Evolutionary conservation across 2,797 vertebrate genomes (phyloP).

Genomic region (Channa striata): DNA sequence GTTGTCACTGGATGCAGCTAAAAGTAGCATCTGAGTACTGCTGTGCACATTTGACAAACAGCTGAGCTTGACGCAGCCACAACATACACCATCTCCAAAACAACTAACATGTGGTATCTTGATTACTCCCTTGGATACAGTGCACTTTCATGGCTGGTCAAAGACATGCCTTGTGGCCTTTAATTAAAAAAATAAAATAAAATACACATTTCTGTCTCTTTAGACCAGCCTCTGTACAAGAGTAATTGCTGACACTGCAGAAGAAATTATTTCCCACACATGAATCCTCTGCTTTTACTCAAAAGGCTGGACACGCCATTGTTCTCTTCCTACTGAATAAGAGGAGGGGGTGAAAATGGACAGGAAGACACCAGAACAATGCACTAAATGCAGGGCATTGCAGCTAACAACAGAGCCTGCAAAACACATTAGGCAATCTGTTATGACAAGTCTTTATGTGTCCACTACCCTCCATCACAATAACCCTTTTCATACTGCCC

Average conservation of each 20-base stretch:
- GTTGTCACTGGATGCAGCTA: conserved; percentile 71
- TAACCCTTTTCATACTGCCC: conserved; percentile 60
- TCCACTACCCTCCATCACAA: conserved; percentile 64
- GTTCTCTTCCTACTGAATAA: conserved; percentile 51
- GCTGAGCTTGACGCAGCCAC: conserved; percentile 74
- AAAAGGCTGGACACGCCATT: conserved; percentile 65
- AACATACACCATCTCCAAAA: conserved; percentile 72
- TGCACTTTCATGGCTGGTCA: conserved; percentile 30
- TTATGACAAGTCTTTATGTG: conserved; percentile 80
- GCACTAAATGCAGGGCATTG: conserved; percentile 66
- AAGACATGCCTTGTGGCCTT: conserved; percentile 22
- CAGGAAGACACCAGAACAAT: conserved; percentile 83
- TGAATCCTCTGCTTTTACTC: conserved; percentile 47
- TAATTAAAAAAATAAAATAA: conserved; percentile 47
- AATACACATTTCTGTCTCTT: conserved; percentile 18
- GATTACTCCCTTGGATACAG: conserved; percentile 31
- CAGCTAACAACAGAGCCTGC: conserved; percentile 67
- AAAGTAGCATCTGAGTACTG: conserved; percentile 73
- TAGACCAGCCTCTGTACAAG: conserved; percentile 27
- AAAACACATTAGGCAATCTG: conserved; percentile 82
- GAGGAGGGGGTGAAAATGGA: conserved; percentile 45
- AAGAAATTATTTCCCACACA: conserved; percentile 24
- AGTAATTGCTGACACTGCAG: conserved; percentile 38
- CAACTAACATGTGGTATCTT: conserved; percentile 55
- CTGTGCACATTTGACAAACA: conserved; percentile 74